Evolutionary conservation across 2,888 invertebrate species (phyloP).

Genomic region (Orchesella flavescens): DNA sequence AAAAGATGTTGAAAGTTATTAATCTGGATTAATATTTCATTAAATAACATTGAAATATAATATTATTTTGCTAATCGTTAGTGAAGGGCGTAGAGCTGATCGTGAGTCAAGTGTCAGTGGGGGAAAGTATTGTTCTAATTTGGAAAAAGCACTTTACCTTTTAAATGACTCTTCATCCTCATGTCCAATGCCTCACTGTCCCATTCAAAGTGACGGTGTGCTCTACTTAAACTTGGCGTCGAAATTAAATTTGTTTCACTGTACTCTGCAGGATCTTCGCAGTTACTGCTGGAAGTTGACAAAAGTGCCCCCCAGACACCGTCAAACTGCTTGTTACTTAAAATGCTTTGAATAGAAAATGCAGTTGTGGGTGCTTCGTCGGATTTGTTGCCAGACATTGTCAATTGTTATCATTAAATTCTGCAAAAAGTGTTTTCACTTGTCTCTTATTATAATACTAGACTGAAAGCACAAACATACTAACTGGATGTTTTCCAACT

Average conservation of each 20-base stretch:
- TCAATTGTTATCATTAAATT: background rate
- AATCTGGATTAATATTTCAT: no score
- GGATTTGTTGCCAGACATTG: constrained; percentile 57
- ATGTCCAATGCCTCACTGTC: constrained; percentile 71
- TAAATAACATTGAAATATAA: no score
- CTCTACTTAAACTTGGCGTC: constrained; percentile 45
- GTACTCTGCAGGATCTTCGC: constrained; percentile 53
- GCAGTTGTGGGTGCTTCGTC: constrained; percentile 70
- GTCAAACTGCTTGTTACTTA: constrained; percentile 71
- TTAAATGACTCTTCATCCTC: constrained; percentile 71
- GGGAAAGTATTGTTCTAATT: no score
- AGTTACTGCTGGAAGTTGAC: constrained; percentile 44
- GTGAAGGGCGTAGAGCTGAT: no score
- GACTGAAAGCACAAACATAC: background rate
- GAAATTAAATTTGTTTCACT: constrained; percentile 41
- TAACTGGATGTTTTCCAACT: background rate
- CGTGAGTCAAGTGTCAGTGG: no score
- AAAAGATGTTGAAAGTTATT: no score
- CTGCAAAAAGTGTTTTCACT: background rate
- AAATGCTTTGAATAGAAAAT: constrained; percentile 73
- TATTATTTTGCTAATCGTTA: no score
- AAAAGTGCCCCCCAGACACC: constrained; percentile 63
- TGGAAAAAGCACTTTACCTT: constrained; percentile 61
- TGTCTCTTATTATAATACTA: background rate
- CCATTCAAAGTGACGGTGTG: constrained; percentile 67